Evolutionary conservation across 2,888 invertebrate genomes (phyloP).

Genomic region (Syritta pipiens): DNA sequence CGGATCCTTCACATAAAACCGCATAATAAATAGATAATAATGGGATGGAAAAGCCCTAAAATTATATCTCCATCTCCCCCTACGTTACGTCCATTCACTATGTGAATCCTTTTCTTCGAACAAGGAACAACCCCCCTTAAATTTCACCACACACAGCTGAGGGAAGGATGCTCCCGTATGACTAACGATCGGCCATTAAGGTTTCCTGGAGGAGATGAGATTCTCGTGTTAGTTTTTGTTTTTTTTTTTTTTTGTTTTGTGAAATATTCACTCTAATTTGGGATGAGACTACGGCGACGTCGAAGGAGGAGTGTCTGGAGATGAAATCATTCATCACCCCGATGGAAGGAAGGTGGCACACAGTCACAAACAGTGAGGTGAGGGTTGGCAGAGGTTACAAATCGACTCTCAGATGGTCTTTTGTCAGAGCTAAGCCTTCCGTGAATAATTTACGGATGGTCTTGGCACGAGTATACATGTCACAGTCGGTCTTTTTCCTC

Average conservation of each 20-base stretch:
- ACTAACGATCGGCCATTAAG: constrained; percentile 32
- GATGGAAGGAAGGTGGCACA: neutral
- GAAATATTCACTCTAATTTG: constrained; percentile 37
- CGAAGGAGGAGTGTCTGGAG: neutral
- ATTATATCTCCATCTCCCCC: constrained; percentile 6
- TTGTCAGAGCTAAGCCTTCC: constrained; percentile 15
- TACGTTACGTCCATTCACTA: constrained; percentile 1
- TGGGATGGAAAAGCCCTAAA: neutral
- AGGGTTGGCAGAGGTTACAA: neutral
- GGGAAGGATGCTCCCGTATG: neutral
- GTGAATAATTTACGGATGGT: constrained; percentile 22
- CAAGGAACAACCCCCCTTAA: constrained; percentile 20
- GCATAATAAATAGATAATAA: constrained; percentile 38
- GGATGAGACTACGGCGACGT: neutral
- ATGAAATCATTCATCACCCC: constrained; percentile 15
- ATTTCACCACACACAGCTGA: neutral
- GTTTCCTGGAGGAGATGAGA: neutral
- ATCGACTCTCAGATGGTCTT: constrained; percentile 7
- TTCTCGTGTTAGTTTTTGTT: neutral
- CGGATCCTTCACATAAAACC: constrained; percentile 15
- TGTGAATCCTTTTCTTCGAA: neutral
- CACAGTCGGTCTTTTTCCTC: constrained; percentile 12
- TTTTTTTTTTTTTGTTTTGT: neutral
- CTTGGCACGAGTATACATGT: neutral
- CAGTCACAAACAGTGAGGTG: neutral